Conservation (phyloP, 2,888 invertebrate species). For the Harpalus rufipes region DNA sequence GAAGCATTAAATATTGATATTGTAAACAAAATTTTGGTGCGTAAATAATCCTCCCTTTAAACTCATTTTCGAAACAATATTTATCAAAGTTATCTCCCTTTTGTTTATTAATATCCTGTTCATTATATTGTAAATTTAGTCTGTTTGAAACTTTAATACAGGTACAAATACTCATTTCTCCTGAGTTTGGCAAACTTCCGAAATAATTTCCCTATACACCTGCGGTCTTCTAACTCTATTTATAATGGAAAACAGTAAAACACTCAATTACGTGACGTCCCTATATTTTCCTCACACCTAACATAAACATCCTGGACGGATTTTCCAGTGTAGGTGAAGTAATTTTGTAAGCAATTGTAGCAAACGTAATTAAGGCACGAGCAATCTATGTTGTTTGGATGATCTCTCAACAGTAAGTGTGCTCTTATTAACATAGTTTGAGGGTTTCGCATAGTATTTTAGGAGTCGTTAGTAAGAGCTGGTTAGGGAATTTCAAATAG, state of each 20-base stretch:
- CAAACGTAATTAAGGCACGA: neutral
- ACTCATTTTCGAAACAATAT: neutral
- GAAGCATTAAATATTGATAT: no score
- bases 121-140: slow-evolving; percentile 1
- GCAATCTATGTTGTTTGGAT: slow-evolving; percentile 37
- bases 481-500: neutral
- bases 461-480: slow-evolving; percentile 25
- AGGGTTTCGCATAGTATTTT: slow-evolving; percentile 32
- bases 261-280: slow-evolving; percentile 2
- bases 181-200: slow-evolving; percentile 30
- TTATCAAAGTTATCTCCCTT: neutral
- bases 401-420: neutral
- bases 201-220: slow-evolving; percentile 35
- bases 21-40: no score
- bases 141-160: neutral
- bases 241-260: neutral
- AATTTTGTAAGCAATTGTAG: slow-evolving; percentile 13
- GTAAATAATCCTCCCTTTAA: no score
- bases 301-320: slow-evolving; percentile 17
- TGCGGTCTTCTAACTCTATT: slow-evolving; percentile 34
- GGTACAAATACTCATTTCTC: neutral
- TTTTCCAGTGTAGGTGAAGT: neutral
- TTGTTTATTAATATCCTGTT: neutral
- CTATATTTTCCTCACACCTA: neutral
- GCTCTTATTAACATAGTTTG: slow-evolving; percentile 49